Conservation (phyloP, 2,888 invertebrate genomes). For the Linnaemya tessellans region DNA sequence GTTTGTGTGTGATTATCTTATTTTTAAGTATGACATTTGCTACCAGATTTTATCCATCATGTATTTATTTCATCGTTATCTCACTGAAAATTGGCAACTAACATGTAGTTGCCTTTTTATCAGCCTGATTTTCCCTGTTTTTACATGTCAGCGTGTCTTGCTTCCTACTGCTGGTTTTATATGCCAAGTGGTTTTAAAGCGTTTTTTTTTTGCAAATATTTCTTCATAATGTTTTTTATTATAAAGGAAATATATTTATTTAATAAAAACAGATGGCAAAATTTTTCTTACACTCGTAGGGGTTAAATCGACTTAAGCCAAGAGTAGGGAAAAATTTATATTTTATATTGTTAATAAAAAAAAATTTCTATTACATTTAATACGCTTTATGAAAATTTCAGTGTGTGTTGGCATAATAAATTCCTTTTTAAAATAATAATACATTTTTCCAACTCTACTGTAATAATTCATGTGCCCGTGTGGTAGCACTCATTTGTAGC, state of each 20-base stretch:
- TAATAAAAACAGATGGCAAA: no score
- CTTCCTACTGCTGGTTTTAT: background rate
- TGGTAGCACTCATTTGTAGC: background rate
- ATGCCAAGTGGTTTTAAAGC: background rate
- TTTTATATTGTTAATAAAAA: no score
- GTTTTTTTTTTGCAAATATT: background rate
- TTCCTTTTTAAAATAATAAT: background rate
- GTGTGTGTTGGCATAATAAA: background rate
- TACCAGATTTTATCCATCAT: constrained; percentile 41
- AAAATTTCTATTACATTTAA: no score
- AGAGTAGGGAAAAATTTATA: no score
- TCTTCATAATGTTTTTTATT: no score
- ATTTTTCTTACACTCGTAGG: no score
- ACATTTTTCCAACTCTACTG: background rate
- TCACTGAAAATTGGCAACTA: constrained; percentile 32
- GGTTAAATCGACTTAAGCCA: no score
- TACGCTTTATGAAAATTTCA: background rate
- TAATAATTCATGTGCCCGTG: background rate
- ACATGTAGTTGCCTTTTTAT: constrained; percentile 30
- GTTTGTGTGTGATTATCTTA: background rate
- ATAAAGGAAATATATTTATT: no score
- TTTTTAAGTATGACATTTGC: constrained; percentile 39
- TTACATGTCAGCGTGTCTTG: background rate
- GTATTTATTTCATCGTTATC: constrained; percentile 45
- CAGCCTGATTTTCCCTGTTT: background rate